A percentile compares a stretch with the other conserved stretches of the same genome.
These are phyloP conservation scores for Drosophila tsacasi DNA, from an alignment of 1,140 invertebrate species.

Conservation along the genomic window DNA sequence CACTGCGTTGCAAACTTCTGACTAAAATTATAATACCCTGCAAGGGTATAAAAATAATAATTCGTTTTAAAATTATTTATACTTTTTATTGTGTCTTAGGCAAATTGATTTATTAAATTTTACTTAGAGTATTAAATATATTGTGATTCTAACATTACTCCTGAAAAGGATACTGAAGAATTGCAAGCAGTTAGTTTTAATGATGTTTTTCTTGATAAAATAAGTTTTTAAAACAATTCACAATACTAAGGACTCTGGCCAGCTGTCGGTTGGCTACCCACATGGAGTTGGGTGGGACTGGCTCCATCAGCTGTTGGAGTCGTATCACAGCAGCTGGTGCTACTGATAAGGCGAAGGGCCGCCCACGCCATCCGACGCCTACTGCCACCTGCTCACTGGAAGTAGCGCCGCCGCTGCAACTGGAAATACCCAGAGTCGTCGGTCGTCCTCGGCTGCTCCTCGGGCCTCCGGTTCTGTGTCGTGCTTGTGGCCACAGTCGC, in stretches of 20 bases:
- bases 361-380: background rate
- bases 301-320: slow-evolving; percentile 55
- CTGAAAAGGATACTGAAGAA: background rate
- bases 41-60: too few species aligned
- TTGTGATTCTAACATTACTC: background rate
- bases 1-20: too few species aligned
- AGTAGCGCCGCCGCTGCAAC: slow-evolving; percentile 54
- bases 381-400: slow-evolving; percentile 47
- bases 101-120: too few species aligned
- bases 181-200: background rate
- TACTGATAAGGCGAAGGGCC: slow-evolving; percentile 23
- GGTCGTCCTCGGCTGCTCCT: slow-evolving; percentile 22
- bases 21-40: too few species aligned
- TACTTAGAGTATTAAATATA: background rate
- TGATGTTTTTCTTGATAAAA: background rate
- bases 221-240: background rate
- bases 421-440: slow-evolving; percentile 48
- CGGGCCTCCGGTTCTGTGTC: slow-evolving; percentile 18
- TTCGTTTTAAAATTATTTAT: too few species aligned
- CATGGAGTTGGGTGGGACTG: background rate
- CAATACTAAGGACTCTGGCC: background rate
- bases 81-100: too few species aligned
- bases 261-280: background rate
- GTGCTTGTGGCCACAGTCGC: slow-evolving; percentile 43
- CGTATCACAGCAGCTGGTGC: slow-evolving; percentile 54